Base-by-base conservation (phyloP, 2,113 vertebrate species). In the Pyrgilauda ruficollis region DNA sequence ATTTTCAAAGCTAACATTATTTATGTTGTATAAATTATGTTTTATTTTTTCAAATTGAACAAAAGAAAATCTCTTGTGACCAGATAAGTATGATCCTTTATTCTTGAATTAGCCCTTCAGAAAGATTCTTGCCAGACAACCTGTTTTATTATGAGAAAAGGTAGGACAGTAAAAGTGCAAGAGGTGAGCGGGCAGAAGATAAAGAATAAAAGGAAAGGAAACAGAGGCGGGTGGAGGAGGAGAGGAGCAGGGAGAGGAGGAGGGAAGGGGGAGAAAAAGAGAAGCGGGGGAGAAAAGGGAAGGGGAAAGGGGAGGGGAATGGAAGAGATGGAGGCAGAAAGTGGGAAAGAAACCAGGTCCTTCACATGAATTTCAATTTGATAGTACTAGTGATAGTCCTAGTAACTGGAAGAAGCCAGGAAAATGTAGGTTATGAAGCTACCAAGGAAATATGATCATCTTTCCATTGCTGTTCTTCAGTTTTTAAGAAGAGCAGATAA, bases 11-110 rank as follows among this genome's bases (percentile, higher is more conserved):
- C 90, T 97, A 95, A 87, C 39, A 55, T 90, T 96, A 95, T 97
- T 98, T 97, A 95, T 90, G 55, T 85, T 74, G 52, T 85, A 88
- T 93, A 96, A 93, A 74, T 68, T 72, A 62, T 86, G 93, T 97
- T 98, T 97, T 93, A 96, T 92, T 89, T 72, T 74, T 94, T 94
- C 84, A 95, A 95, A 96, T 46, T 8, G 96, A 97, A 96, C 89
- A 50, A 97, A 98, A 95, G 72, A 93, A 87, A 96, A 91, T 90
- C 89, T 87, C 89, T 80, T 91, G 77, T 95, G 41, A 87, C 70
- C 16, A 20, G 82, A 87, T 89, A 97, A 96, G 96, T 93, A 89
- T 15, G 79, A 64, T 44, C 47, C 18, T 56, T 95, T 96, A 92
- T 43, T 78, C 66, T 90, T 95, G 49, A 84, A 86, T 95, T 94